Conservation (phyloP, 2,888 invertebrate species). For the Protophormia terraenovae region DNA sequence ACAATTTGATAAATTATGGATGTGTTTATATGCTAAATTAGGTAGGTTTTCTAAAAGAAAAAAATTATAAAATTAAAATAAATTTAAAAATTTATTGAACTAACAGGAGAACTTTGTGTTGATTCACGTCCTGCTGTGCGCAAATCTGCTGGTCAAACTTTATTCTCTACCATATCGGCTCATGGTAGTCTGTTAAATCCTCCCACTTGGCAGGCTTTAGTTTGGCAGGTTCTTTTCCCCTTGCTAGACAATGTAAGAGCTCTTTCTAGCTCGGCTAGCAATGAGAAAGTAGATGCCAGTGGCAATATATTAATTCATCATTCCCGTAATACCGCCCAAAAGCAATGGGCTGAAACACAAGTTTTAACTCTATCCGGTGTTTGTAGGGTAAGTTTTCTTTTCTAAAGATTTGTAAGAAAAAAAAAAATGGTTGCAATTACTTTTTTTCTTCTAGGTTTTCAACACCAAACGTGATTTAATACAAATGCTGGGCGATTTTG, state of each 20-base stretch:
- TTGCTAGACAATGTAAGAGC: conserved; percentile 94
- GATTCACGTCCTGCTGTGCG: conserved; percentile 97
- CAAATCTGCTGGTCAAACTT: conserved; percentile 97
- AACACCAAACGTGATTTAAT: conserved; percentile 94
- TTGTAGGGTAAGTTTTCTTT: conserved; percentile 85
- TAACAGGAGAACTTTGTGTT: conserved; percentile 92
- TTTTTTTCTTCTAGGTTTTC: conserved; percentile 82
- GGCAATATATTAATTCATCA: conserved; percentile 98
- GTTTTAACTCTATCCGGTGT: conserved; percentile 95
- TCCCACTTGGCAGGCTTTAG: conserved; percentile 95
- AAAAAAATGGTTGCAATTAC: neutral
- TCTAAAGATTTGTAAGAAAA: too few relatives aligned
- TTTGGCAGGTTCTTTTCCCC: conserved; percentile 98
- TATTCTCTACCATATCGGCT: conserved; percentile 98
- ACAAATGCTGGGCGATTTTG: conserved; percentile 93
- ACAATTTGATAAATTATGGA: conserved; percentile 96
- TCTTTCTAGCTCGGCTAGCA: conserved; percentile 85
- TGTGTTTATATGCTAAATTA: conserved; percentile 94
- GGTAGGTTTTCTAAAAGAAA: conserved; percentile 77
- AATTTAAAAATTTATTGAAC: neutral
- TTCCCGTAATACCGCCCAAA: conserved; percentile 98
- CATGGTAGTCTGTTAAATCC: conserved; percentile 94
- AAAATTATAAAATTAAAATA: neutral
- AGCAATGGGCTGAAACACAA: conserved; percentile 99
- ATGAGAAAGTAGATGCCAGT: conserved; percentile 90